A percentile compares a stretch with the other conserved stretches of the same genome.
These are phyloP conservation scores for Mactromeris polynyma DNA, from an alignment of 2,888 invertebrate species.

Conservation along the genomic window DNA sequence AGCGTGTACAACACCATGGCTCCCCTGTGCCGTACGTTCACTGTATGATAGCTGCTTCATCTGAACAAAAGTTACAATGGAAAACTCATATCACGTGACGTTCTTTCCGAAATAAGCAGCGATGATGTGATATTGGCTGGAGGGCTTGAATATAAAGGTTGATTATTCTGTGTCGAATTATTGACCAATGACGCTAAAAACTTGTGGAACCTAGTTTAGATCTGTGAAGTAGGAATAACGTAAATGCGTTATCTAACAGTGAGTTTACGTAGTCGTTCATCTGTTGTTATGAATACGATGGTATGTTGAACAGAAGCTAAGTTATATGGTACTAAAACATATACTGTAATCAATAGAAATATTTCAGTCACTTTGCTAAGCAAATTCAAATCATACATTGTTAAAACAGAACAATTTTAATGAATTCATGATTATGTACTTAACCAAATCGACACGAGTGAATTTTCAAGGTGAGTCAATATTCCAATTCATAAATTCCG, in stretches of 20 bases:
- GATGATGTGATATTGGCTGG: conserved; percentile 36
- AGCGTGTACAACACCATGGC: conserved; percentile 21
- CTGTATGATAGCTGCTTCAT: conserved; percentile 14
- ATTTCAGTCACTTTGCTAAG: background rate
- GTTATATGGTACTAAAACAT: background rate
- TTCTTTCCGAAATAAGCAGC: background rate
- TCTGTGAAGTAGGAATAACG: background rate
- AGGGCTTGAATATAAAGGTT: conserved; percentile 20
- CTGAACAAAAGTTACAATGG: conserved; percentile 18
- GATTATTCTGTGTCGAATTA: conserved; percentile 7
- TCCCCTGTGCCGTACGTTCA: conserved; percentile 11
- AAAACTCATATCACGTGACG: conserved; percentile 25
- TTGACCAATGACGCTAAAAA: conserved; percentile 16
- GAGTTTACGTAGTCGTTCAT: background rate
- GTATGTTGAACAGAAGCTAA: background rate
- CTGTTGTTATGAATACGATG: background rate
- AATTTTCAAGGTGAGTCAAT: background rate
- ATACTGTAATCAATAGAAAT: background rate
- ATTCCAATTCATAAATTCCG: background rate
- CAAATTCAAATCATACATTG: conserved; percentile 3
- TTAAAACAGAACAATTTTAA: background rate
- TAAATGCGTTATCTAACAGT: background rate
- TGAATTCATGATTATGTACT: conserved; percentile 7
- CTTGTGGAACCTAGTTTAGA: conserved; percentile 16
- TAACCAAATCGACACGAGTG: background rate